Evolutionary conservation across 2,888 invertebrate species (phyloP), one percentile per base, ranked within the genome.

Genomic region (Agrotis segetum): DNA sequence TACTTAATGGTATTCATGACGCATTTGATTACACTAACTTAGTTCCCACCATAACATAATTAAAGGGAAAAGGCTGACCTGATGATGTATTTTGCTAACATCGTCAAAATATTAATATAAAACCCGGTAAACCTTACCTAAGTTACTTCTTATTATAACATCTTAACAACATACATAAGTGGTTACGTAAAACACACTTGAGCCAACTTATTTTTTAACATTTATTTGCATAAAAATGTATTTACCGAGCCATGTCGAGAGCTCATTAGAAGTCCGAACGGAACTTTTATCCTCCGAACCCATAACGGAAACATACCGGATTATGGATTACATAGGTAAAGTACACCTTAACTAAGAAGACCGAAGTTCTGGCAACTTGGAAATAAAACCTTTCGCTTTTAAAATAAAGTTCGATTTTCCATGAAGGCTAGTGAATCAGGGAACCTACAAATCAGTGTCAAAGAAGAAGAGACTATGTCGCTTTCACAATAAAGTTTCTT

Each of bases 201-300:
- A 67, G 62, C 21, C 44, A 16, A 63, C 59, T 64, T 66, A 66
- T 64, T 83, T 71, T 71, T 77, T 24, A 53, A 65, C 74, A 53
- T 59, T n/a, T 74, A 62, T 71, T 68, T 67, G 49, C 55, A 52
- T 74, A 68, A 75, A 72, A 67, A 65, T 63, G 65, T 63, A 63
- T 81, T 69, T 71, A 66, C 52, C 67, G 62, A 66, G 59, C 34
- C 60, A 73, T 77, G 67, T 76, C 46, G 71, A 78, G 74, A 78
- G 72, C 75, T 85, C 79, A 77, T 83, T 85, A 86, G 76, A 86
- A 82, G 68, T 82, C 75, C n/a, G 56, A 69, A 70, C 72, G 74
- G 66, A 79, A 85, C 71, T 82, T 82, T 81, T 80, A 74, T 80
- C 69, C 74, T 53, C 47, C 29, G 29, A 71, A 53, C 61, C 68